Evolutionary conservation across 2,888 invertebrate species (phyloP), one percentile per base, ranked within the genome.

Genomic region (Hirtodrosophila trivittata): DNA sequence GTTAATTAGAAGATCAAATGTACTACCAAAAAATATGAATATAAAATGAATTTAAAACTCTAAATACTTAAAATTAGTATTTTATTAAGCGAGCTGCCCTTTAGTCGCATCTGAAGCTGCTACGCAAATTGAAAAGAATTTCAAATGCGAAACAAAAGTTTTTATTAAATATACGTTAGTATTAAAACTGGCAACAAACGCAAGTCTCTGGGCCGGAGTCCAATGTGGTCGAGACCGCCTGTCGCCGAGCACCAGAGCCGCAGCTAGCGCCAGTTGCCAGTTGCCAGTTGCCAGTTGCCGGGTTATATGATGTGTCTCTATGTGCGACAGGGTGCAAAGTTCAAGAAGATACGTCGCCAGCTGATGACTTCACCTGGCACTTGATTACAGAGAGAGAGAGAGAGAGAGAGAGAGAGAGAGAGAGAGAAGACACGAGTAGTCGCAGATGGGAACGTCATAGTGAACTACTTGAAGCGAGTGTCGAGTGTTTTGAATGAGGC

Each of bases 141-240:
- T 25, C 26, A 21, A 21, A 21, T 21, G 18, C 18, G 18, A 21
- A 50, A 32, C 45, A 37, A 30, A 18, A 30, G 30, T 21, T 3
- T 21, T 3, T 14, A 8, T 51, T 38, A 42, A 49, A 55, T 25
- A 37, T 12, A 28, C 18, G 3, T 21, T 21, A 21, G 2, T 21
- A 21, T 21, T 21, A 3, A 3, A 21, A 21, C 18, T 21, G 18
- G 18, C 43, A 26, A 10, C 32, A 52, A 12, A 56, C 54, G 58
- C 47, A 47, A 43, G 38, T 57, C 39, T 54, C 57, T 43, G 30
- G 42, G 30, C 18, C 66, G 74, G 51, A 74, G 75, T 84, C 81
- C 59, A 65, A 38, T 35, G 43, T 64, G 63, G 45, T 18, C 37
- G 12, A 60, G 68, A 56, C 46, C 32, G 47, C 39, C 43, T 47